Percentiles rank a stretch among this genome's conserved stretches.
phyloP scores from a whole-genome alignment of 2,797 vertebrate species.

The Sebastes itinus region DNA sequence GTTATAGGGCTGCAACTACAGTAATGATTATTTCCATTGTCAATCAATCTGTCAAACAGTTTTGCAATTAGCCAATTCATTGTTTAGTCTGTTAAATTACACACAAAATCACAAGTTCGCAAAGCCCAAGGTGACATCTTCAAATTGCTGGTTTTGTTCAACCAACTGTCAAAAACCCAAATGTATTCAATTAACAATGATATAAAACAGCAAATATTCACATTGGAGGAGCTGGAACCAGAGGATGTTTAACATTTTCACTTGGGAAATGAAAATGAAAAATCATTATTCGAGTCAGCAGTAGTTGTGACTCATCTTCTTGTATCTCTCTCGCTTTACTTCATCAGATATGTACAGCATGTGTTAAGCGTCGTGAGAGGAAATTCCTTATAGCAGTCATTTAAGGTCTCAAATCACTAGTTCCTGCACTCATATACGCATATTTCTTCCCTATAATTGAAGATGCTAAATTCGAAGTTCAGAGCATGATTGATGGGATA shows the following conservation, averaged over 20 bases:
- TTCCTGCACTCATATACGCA: too few species aligned
- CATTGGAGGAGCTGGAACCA: background rate
- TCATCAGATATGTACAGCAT: background rate
- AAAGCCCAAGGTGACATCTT: background rate
- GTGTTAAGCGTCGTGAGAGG: background rate
- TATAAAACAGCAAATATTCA: background rate
- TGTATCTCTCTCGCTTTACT: background rate
- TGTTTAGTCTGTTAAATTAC: background rate
- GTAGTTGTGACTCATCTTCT: too few species aligned
- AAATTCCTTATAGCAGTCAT: background rate
- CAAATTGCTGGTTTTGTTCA: background rate
- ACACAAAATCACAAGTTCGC: background rate
- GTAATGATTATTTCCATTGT: background rate
- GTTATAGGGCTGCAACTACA: background rate
- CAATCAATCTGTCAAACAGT: background rate
- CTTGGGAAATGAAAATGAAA: background rate
- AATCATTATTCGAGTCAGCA: too few species aligned
- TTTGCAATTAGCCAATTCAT: background rate
- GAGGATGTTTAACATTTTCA: background rate
- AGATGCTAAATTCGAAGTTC: too few species aligned
- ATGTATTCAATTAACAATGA: too few species aligned
- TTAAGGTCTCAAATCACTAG: too few species aligned
- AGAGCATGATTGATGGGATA: too few species aligned
- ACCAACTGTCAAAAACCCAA: background rate
- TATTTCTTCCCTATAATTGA: too few species aligned